These are phyloP conservation scores for Lasioglossum pauxillum DNA, from an alignment of 2,888 invertebrate genomes.

Conservation along the genomic window DNA sequence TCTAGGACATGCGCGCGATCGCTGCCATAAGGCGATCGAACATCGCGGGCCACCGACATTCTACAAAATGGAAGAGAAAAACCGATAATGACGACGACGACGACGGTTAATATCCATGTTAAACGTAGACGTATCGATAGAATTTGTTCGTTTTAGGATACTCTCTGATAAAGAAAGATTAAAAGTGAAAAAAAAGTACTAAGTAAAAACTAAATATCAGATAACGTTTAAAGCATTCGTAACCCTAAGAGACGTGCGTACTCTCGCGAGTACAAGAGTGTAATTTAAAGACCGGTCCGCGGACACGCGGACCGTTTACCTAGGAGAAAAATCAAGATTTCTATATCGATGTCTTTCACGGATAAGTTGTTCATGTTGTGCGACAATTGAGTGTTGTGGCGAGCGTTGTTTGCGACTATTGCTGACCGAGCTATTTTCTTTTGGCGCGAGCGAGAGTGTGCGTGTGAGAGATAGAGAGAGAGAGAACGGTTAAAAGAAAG, in stretches of 20 bases:
- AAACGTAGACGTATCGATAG: constrained; percentile 79
- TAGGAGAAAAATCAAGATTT: constrained; percentile 70
- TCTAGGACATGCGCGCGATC: constrained; percentile 48
- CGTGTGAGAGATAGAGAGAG: background rate
- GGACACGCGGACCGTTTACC: constrained; percentile 56
- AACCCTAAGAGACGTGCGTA: constrained; percentile 61
- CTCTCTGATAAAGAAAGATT: constrained; percentile 75
- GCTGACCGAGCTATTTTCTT: background rate
- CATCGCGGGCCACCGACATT: constrained; percentile 69
- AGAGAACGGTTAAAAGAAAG: background rate
- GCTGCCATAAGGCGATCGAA: constrained; percentile 62
- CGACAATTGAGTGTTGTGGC: constrained; percentile 15
- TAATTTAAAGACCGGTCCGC: constrained; percentile 55
- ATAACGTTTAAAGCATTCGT: constrained; percentile 73
- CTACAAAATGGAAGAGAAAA: constrained; percentile 13
- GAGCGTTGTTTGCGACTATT: constrained; percentile 9
- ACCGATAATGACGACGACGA: constrained; percentile 58
- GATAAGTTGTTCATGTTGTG: constrained; percentile 66
- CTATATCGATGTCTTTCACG: constrained; percentile 80
- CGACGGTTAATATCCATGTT: constrained; percentile 79
- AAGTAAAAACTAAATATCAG: constrained; percentile 64
- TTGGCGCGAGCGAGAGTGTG: background rate
- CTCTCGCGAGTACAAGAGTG: constrained; percentile 52
- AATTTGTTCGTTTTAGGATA: constrained; percentile 81
- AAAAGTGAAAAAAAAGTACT: constrained; percentile 46